Conservation (phyloP, 2,797 vertebrate species). For the Cryptoblepharus egeriae region DNA sequence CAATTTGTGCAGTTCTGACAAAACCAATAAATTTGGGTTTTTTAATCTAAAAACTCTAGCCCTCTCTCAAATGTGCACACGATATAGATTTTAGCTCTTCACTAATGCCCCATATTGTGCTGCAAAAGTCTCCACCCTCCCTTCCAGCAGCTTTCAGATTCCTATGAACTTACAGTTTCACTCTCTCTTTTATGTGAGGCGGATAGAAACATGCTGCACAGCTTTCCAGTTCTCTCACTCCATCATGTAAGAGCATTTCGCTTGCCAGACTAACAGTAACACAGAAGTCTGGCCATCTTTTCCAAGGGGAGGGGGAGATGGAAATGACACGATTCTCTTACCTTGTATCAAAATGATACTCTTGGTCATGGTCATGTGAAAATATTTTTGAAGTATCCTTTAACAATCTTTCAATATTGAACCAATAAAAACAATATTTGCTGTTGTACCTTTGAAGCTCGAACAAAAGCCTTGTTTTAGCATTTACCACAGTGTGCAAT, state of each 20-base stretch:
- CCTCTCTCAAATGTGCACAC: neutral
- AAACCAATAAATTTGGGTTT: neutral
- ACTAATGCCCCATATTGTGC: neutral
- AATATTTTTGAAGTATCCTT: constrained; percentile 80
- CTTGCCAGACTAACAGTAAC: constrained; percentile 10
- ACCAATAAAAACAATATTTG: constrained; percentile 83
- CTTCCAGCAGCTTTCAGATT: neutral
- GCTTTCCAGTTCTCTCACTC: neutral
- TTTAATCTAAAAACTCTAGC: neutral
- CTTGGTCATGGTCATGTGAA: constrained; percentile 77
- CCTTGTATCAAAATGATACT: constrained; percentile 65
- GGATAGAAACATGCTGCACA: neutral
- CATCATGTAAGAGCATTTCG: neutral
- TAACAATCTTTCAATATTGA: constrained; percentile 78
- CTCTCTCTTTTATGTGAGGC: constrained; percentile 8
- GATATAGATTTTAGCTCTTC: neutral
- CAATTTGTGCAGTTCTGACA: neutral
- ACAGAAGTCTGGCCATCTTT: constrained; percentile 28
- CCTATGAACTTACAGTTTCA: neutral
- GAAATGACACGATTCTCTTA: constrained; percentile 57
- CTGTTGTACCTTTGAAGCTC: constrained; percentile 81
- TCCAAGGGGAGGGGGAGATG: neutral
- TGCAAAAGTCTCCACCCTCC: constrained; percentile 1
- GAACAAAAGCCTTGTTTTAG: constrained; percentile 86
- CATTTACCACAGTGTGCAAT: constrained; percentile 80